Conservation (phyloP, 1,140 invertebrate genomes). For the Goniozus legneri region DNA sequence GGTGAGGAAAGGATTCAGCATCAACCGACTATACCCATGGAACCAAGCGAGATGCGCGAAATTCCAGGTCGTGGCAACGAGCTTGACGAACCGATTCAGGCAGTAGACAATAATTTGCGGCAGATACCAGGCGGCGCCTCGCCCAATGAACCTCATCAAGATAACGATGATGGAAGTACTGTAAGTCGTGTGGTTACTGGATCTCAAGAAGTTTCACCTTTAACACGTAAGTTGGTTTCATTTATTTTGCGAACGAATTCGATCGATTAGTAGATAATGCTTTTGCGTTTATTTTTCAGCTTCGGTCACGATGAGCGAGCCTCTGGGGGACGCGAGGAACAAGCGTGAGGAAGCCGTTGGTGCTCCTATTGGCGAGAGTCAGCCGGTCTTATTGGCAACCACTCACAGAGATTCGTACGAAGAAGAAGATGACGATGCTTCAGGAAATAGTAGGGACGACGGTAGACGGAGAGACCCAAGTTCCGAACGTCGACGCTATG, state of each 20-base stretch:
- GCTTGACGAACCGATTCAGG: constrained; percentile 29
- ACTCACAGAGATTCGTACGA: constrained; percentile 47
- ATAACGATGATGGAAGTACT: constrained; percentile 31
- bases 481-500: constrained; percentile 40
- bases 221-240: constrained; percentile 26
- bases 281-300: constrained; percentile 18
- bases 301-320: constrained; percentile 30
- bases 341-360: constrained; percentile 51
- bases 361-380: constrained; percentile 40
- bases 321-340: constrained; percentile 33
- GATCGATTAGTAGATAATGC: constrained; percentile 4
- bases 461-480: constrained; percentile 43
- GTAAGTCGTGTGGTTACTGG: constrained; percentile 46
- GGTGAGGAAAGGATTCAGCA: constrained; percentile 38
- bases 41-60: constrained; percentile 36
- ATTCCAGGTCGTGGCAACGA: constrained; percentile 46
- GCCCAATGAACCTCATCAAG: constrained; percentile 32
- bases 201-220: constrained; percentile 36
- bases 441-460: constrained; percentile 44
- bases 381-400: constrained; percentile 22
- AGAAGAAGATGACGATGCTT: constrained; percentile 47
- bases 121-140: constrained; percentile 47
- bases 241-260: neutral
- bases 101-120: constrained; percentile 30
- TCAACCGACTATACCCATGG: constrained; percentile 27